These are phyloP conservation scores for Silurus glanis DNA, from an alignment of 2,113 vertebrate species.

Conservation along the genomic window DNA sequence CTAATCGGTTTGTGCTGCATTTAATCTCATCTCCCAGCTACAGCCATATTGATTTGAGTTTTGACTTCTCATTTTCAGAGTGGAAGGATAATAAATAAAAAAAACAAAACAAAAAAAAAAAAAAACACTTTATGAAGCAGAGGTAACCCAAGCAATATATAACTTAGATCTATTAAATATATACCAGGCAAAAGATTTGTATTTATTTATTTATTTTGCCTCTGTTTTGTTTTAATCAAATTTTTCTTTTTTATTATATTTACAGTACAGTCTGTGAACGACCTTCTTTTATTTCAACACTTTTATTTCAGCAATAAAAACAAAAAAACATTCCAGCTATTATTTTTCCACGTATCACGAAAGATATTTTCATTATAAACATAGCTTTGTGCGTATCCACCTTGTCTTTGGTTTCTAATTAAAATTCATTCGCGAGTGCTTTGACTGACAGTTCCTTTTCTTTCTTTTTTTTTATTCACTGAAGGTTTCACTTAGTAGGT, in stretches of 20 bases:
- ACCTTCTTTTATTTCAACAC: not conserved
- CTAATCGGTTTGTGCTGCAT: conserved; percentile 45
- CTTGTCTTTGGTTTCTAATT: conserved; percentile 20
- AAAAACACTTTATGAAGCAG: conserved; percentile 35
- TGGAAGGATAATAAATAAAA: conserved; percentile 31
- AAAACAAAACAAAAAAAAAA: conserved; percentile 18
- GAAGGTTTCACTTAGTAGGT: not conserved
- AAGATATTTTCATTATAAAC: not conserved
- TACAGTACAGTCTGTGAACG: not conserved
- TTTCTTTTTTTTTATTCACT: not conserved
- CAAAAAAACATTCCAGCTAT: not conserved
- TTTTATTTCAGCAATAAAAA: not conserved
- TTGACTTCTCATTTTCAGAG: conserved; percentile 42
- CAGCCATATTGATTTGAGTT: conserved; percentile 40
- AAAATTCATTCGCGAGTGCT: conserved; percentile 33
- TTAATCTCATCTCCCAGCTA: conserved; percentile 42
- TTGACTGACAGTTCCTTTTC: not conserved
- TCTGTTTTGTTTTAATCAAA: not conserved
- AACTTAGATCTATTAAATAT: not conserved
- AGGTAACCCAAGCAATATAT: conserved; percentile 19
- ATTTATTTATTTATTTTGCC: not conserved
- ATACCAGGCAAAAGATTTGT: not conserved
- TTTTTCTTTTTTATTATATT: not conserved
- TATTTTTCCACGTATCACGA: not conserved
- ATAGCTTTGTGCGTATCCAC: not conserved